A percentile compares a stretch with the other conserved stretches of the same genome.
Conservation (phyloP, 2,888 invertebrate genomes). For the Leptinotarsa tumamoca region DNA sequence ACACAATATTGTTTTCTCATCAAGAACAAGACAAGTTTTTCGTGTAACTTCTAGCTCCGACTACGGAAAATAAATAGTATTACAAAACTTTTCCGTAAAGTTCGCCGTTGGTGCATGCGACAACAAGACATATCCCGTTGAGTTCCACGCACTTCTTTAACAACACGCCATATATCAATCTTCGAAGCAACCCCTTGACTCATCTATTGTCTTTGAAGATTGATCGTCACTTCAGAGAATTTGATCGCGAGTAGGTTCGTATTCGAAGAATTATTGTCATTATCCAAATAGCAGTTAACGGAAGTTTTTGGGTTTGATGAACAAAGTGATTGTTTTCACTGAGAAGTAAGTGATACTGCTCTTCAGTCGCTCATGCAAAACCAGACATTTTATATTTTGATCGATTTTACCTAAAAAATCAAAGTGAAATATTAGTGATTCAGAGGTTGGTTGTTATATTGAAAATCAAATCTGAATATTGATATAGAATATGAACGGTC, state of each 20-base stretch:
- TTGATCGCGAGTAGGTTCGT: background rate
- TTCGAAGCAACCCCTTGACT: conserved; percentile 18
- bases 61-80: conserved; percentile 27
- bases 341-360: too few relatives aligned
- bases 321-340: too few relatives aligned
- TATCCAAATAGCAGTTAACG: too few relatives aligned
- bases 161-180: conserved; percentile 9
- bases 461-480: too few relatives aligned
- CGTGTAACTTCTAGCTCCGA: conserved; percentile 29
- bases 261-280: too few relatives aligned
- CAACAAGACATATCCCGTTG: conserved; percentile 20
- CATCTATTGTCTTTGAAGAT: conserved; percentile 10
- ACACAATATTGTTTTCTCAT: conserved; percentile 38
- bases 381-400: too few relatives aligned
- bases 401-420: too few relatives aligned
- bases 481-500: too few relatives aligned
- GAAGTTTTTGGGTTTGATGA: too few relatives aligned
- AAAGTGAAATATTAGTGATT: too few relatives aligned
- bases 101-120: conserved; percentile 25
- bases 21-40: conserved; percentile 40
- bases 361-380: too few relatives aligned
- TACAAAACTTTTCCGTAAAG: conserved; percentile 30
- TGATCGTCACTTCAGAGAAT: background rate
- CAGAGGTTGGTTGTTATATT: too few relatives aligned
- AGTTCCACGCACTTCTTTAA: conserved; percentile 30